Conservation (phyloP, 2,113 vertebrate genomes). For the Pygoscelis antarcticus region DNA sequence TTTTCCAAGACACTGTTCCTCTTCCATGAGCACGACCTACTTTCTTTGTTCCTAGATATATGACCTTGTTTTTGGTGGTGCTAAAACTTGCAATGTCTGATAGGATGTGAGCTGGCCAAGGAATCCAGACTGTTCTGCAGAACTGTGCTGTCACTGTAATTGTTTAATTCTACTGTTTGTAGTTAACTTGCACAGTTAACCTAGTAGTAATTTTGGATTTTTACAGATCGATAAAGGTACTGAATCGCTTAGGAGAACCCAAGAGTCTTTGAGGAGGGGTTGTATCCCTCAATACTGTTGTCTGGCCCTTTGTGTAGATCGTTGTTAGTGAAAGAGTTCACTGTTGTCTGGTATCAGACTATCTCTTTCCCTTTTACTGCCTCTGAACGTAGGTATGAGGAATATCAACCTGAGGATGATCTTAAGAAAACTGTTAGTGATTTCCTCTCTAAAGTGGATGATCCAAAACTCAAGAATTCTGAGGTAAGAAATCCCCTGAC, state of each 20-base stretch:
- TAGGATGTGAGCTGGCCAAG: not conserved
- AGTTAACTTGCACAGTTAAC: not conserved
- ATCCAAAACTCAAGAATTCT: conserved; percentile 93
- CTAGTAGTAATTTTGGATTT: not conserved
- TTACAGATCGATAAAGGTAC: not conserved
- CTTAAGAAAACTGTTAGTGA: conserved; percentile 90
- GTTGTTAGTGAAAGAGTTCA: not conserved
- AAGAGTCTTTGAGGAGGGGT: not conserved
- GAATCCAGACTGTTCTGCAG: not conserved
- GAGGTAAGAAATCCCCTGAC: conserved; percentile 81
- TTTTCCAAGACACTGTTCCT: not conserved
- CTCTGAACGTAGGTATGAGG: conserved; percentile 83
- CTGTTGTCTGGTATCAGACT: not conserved
- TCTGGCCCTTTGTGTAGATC: not conserved
- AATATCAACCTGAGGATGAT: conserved; percentile 90
- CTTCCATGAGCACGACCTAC: not conserved
- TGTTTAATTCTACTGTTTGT: not conserved
- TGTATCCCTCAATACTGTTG: not conserved
- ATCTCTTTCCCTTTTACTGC: not conserved
- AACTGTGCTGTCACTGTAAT: not conserved
- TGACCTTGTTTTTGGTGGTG: not conserved
- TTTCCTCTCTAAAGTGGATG: conserved; percentile 93
- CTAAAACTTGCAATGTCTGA: not conserved
- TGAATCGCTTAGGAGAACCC: not conserved
- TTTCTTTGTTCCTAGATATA: conserved; percentile 18